Percentiles rank a stretch among this genome's conserved stretches.
These are phyloP conservation scores for Heliconius nattereri DNA, from an alignment of 1,140 invertebrate species.

Conservation along the genomic window DNA sequence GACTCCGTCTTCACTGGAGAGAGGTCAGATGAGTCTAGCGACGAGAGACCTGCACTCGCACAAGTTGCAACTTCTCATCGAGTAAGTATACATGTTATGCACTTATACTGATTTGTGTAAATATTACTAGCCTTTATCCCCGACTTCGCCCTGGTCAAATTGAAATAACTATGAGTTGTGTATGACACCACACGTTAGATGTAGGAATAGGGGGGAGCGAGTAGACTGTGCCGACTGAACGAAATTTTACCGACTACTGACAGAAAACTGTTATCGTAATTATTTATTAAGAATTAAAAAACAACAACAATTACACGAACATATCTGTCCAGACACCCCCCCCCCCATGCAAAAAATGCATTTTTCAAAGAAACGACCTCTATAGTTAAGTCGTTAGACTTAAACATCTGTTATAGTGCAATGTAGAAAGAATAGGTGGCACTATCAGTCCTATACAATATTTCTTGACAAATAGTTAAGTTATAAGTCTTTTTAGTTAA, in stretches of 20 bases:
- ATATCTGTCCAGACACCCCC: no score
- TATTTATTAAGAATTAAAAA: no score
- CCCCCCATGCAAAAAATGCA: neutral
- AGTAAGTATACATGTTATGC: conserved; percentile 48
- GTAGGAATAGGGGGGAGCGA: no score
- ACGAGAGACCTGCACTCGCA: conserved; percentile 59
- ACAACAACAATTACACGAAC: no score
- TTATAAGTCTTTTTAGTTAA: no score
- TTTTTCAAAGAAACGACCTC: neutral
- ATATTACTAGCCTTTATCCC: no score
- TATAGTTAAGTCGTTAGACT: neutral
- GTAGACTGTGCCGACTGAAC: no score
- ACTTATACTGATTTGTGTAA: neutral
- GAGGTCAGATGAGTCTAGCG: conserved; percentile 80
- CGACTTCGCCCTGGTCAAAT: neutral
- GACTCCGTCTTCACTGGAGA: conserved; percentile 89
- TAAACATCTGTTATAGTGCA: neutral
- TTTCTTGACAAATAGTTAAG: no score
- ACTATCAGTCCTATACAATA: neutral
- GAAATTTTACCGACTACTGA: no score
- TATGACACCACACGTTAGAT: neutral
- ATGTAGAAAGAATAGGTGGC: neutral
- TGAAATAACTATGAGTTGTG: neutral
- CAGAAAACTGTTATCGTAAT: no score
- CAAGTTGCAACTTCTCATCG: conserved; percentile 63